Evolutionary conservation across 2,888 invertebrate genomes (phyloP).

Genomic region (Eupithecia subfuscata): DNA sequence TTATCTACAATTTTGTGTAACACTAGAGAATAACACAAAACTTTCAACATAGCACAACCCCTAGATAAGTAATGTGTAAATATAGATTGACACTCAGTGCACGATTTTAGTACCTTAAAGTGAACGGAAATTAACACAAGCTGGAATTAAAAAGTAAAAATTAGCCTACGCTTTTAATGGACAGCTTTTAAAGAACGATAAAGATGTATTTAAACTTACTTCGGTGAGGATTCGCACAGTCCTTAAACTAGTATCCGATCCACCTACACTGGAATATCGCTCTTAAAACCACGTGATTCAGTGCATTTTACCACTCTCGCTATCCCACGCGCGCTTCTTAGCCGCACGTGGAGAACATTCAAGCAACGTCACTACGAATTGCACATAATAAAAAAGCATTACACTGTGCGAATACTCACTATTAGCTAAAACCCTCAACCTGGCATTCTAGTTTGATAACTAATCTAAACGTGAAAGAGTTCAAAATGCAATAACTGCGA

Average conservation of each 20-base stretch:
- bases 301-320: slow-evolving; percentile 30
- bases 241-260: slow-evolving; percentile 17
- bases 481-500: slow-evolving; percentile 3
- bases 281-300: slow-evolving; percentile 5
- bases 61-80: slow-evolving; percentile 48
- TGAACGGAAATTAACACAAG: slow-evolving; percentile 71
- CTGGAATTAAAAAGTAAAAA: slow-evolving; percentile 64
- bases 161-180: slow-evolving; percentile 70
- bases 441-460: slow-evolving; percentile 24
- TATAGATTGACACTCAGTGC: slow-evolving; percentile 79
- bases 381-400: slow-evolving; percentile 29
- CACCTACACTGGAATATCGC: slow-evolving; percentile 19
- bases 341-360: slow-evolving; percentile 23
- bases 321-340: slow-evolving; percentile 24
- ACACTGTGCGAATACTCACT: slow-evolving; percentile 40
- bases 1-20: slow-evolving; percentile 80
- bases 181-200: slow-evolving; percentile 56
- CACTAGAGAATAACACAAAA: slow-evolving; percentile 71
- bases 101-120: slow-evolving; percentile 71
- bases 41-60: slow-evolving; percentile 70
- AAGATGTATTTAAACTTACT: slow-evolving; percentile 40
- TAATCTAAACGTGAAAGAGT: slow-evolving; percentile 24
- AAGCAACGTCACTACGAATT: slow-evolving; percentile 31
- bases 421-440: slow-evolving; percentile 36
- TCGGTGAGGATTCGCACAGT: slow-evolving; percentile 37